Conservation (phyloP, 2,113 vertebrate genomes). For the Benitochromis conjunctus region DNA sequence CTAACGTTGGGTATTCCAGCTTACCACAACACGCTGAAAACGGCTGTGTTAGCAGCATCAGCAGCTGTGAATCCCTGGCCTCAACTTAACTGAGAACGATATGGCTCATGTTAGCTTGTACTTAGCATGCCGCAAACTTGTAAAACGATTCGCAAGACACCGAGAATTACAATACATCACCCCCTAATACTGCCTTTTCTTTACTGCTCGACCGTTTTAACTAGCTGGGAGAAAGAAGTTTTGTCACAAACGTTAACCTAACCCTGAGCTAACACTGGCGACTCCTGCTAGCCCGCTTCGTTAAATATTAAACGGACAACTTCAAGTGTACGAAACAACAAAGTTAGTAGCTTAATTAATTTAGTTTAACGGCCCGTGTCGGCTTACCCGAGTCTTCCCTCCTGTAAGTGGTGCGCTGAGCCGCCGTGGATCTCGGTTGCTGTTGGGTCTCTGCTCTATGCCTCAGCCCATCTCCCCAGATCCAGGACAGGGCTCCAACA, state of each 20-base stretch:
- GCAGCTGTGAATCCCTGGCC: slow-evolving; percentile 4
- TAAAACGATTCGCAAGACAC: background rate
- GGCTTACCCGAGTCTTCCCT: slow-evolving; percentile 25
- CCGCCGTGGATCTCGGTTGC: background rate
- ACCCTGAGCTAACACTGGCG: slow-evolving; percentile 15
- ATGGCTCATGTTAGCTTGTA: background rate
- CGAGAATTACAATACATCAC: rapidly evolving
- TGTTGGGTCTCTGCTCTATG: background rate
- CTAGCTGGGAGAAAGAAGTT: background rate
- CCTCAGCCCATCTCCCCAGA: slow-evolving; percentile 59
- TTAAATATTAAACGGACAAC: background rate
- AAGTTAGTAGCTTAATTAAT: background rate
- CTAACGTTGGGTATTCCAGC: background rate
- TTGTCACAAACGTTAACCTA: background rate
- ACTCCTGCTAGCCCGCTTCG: background rate
- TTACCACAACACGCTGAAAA: background rate
- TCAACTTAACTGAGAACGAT: slow-evolving; percentile 9
- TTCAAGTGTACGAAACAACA: background rate
- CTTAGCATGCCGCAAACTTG: slow-evolving; percentile 1
- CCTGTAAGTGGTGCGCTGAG: background rate
- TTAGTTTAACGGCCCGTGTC: background rate
- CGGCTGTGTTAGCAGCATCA: slow-evolving; percentile 5
- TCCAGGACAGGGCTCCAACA: background rate
- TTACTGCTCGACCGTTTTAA: background rate
- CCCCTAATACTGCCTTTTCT: rapidly evolving